Conservation (phyloP, 2,888 invertebrate genomes). For the Coecobrya sp. region DNA sequence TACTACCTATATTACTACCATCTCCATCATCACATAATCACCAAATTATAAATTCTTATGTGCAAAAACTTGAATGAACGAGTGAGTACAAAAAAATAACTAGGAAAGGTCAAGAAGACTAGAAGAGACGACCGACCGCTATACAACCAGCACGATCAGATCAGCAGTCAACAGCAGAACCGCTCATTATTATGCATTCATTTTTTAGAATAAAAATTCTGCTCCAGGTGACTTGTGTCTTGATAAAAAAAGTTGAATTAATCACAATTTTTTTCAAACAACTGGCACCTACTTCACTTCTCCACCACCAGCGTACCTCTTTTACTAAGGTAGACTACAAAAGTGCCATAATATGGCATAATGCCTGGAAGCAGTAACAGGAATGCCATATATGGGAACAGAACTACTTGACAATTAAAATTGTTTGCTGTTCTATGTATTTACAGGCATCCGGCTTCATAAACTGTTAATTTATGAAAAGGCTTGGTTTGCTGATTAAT, state of each 20-base stretch:
- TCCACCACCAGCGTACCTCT: background rate
- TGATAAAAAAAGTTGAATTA: constrained; percentile 22
- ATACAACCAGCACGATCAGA: too few relatives aligned
- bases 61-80: constrained; percentile 53
- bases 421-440: background rate
- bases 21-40: background rate
- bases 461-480: constrained; percentile 38
- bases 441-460: background rate
- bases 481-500: background rate
- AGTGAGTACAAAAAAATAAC: background rate
- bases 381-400: background rate
- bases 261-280: constrained; percentile 21
- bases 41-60: constrained; percentile 23
- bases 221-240: constrained; percentile 31
- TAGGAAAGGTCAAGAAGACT: constrained; percentile 45
- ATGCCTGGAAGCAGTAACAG: constrained; percentile 55
- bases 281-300: too few relatives aligned
- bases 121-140: background rate
- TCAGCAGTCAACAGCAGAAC: background rate
- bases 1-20: background rate
- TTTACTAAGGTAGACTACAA: too few relatives aligned
- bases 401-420: background rate
- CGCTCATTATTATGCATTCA: constrained; percentile 13
- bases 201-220: constrained; percentile 1
- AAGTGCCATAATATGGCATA: too few relatives aligned